Conservation (phyloP, 2,797 vertebrate genomes). For the Enoplosus armatus region DNA sequence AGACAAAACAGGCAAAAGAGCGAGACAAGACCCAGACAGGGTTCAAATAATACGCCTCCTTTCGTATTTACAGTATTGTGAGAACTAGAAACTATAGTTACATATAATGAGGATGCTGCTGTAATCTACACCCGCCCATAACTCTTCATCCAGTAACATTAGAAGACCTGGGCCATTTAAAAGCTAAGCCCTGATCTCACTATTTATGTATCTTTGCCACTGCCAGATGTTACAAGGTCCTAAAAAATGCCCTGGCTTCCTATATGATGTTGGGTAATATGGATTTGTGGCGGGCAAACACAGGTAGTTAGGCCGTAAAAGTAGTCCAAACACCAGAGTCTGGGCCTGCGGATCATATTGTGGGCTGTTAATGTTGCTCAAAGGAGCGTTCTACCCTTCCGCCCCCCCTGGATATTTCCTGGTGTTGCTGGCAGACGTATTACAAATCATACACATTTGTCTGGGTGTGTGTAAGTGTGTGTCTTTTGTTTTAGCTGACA, state of each 20-base stretch:
- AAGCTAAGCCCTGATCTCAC: constrained; percentile 63
- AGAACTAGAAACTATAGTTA: constrained; percentile 48
- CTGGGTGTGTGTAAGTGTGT: constrained; percentile 18
- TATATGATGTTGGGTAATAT: constrained; percentile 60
- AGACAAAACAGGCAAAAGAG: constrained; percentile 15
- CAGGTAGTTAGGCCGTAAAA: constrained; percentile 74
- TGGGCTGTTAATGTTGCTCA: constrained; percentile 69
- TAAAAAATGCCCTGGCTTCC: constrained; percentile 51
- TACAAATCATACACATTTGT: constrained; percentile 37
- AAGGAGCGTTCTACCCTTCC: constrained; percentile 57
- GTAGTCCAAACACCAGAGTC: constrained; percentile 57
- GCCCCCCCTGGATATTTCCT: constrained; percentile 55
- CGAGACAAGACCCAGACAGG: not conserved
- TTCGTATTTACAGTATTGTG: constrained; percentile 17
- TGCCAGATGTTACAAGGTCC: constrained; percentile 74
- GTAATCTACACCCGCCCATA: constrained; percentile 72
- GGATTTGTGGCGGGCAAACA: constrained; percentile 69
- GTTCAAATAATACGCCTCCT: constrained; percentile 11
- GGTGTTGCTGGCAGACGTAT: constrained; percentile 46
- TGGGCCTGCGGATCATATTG: constrained; percentile 44
- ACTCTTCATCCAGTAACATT: constrained; percentile 70
- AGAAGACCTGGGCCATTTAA: constrained; percentile 69
- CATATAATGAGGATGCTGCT: constrained; percentile 60
- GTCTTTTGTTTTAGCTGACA: constrained; percentile 36
- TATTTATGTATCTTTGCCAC: constrained; percentile 75